phyloP scores from a whole-genome alignment of 2,797 vertebrate genomes.

The Malurus leucopterus region DNA sequence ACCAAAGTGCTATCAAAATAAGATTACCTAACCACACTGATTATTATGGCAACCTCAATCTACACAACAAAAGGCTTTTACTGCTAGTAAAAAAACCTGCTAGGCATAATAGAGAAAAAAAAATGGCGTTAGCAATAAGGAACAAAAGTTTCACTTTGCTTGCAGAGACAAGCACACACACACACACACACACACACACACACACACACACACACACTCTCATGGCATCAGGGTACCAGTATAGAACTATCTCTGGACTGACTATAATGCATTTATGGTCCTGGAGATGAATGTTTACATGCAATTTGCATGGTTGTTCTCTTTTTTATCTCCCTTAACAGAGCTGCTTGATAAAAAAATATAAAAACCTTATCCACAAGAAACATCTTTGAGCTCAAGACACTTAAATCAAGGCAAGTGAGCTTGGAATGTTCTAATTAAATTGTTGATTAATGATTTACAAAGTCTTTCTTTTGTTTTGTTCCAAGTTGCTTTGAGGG shows the following conservation, averaged over 20 bases:
- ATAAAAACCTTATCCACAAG: neutral
- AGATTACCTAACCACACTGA: neutral
- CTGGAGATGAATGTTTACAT: neutral
- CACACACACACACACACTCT: neutral
- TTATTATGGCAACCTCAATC: neutral
- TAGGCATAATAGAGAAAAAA: neutral
- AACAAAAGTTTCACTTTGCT: neutral
- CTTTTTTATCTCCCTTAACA: neutral
- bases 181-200: neutral
- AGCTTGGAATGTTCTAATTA: neutral
- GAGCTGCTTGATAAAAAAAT: neutral
- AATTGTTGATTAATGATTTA: neutral
- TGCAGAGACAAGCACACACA: neutral
- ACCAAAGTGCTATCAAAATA: neutral
- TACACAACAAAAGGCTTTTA: neutral
- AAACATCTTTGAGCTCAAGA: neutral
- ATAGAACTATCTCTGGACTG: neutral
- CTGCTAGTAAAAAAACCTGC: fast-evolving
- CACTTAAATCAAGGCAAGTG: neutral
- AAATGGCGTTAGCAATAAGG: neutral
- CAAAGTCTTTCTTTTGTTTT: neutral
- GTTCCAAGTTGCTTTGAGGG: neutral
- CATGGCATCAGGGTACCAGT: neutral
- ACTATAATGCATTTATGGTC: neutral
- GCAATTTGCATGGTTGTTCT: neutral